Evolutionary conservation across 2,797 vertebrate species (phyloP).

Genomic region (Phalanger gymnotis): DNA sequence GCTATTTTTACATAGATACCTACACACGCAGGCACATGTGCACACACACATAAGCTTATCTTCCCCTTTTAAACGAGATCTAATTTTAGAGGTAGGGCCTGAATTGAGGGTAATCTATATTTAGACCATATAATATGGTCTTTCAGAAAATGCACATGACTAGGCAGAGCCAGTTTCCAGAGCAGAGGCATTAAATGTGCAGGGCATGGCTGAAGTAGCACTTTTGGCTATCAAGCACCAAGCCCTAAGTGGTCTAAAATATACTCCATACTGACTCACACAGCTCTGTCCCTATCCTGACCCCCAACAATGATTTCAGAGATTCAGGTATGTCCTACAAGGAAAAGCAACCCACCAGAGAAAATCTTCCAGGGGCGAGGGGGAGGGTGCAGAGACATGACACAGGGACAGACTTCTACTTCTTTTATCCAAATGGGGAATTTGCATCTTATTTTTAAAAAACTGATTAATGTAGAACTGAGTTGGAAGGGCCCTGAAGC

Average conservation of each 20-base stretch:
- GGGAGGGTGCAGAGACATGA: too few relatives aligned
- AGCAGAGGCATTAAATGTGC: neutral
- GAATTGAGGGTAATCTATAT: neutral
- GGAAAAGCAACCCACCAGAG: neutral
- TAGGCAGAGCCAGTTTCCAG: neutral
- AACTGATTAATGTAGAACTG: neutral
- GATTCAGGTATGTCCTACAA: neutral
- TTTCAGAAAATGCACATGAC: neutral
- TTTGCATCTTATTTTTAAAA: neutral
- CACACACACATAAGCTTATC: neutral
- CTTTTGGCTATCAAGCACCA: neutral
- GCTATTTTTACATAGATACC: neutral
- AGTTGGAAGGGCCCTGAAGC: neutral
- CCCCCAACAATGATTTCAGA: neutral
- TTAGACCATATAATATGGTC: neutral
- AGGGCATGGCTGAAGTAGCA: neutral
- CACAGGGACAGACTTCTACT: neutral
- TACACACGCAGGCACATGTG: neutral
- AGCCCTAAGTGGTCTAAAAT: conserved; percentile 19
- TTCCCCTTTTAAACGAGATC: neutral
- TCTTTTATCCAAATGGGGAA: conserved; percentile 10
- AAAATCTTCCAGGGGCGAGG: conserved; percentile 1
- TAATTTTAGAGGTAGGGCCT: neutral
- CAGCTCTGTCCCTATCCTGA: neutral
- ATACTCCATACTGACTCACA: neutral